Evolutionary conservation across 2,797 vertebrate genomes (phyloP).

Genomic region (Helarctos malayanus): DNA sequence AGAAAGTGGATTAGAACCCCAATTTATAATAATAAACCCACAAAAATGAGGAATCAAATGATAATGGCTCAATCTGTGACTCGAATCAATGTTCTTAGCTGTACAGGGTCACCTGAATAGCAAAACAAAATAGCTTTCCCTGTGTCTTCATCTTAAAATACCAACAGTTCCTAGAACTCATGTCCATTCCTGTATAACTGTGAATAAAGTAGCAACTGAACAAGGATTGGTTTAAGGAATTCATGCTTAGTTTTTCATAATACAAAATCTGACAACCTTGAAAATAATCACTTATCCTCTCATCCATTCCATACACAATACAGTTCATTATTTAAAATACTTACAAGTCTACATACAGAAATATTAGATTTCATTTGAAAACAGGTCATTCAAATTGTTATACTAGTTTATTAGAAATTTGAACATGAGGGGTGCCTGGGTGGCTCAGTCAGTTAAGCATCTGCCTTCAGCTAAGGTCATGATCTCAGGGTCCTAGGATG

Average conservation of each 20-base stretch:
- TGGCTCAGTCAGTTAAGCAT: too few species aligned
- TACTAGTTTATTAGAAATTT: slow-evolving; percentile 14
- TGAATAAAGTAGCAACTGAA: neutral
- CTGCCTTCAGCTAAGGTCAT: too few species aligned
- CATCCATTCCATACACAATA: neutral
- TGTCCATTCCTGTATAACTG: neutral
- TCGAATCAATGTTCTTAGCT: neutral
- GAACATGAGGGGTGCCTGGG: neutral
- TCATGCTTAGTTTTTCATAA: neutral
- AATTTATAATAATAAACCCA: slow-evolving; percentile 9
- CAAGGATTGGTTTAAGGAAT: neutral
- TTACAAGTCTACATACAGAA: neutral
- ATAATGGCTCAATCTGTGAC: neutral
- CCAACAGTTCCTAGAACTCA: neutral
- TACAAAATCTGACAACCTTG: neutral
- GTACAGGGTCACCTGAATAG: neutral
- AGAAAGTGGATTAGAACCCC: neutral
- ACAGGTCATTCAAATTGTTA: neutral
- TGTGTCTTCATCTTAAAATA: slow-evolving; percentile 4
- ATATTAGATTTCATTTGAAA: neutral
- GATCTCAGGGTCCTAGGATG: too few species aligned
- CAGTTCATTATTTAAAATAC: neutral
- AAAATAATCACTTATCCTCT: slow-evolving; percentile 16
- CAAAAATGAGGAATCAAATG: neutral
- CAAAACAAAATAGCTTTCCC: neutral